phyloP scores from a whole-genome alignment of 2,113 vertebrate genomes.

The Eptesicus fuscus region DNA sequence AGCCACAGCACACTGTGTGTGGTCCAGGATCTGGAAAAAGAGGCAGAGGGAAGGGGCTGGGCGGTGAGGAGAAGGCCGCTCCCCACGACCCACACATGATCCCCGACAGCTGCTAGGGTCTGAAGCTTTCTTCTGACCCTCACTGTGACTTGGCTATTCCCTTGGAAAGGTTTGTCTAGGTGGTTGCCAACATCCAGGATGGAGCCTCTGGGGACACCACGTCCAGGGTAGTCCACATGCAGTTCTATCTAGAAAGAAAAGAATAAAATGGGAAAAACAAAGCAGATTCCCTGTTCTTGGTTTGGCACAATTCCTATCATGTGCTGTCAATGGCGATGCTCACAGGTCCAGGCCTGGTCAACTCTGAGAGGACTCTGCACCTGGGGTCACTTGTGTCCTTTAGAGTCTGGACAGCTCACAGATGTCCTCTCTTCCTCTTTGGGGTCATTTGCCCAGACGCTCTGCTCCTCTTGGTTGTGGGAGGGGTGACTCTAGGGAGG shows the following conservation, averaged over 20 bases:
- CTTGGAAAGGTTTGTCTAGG: neutral
- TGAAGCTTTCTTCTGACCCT: neutral
- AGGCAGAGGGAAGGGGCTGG: accelerated
- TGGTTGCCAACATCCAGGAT: neutral
- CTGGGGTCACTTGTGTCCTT: neutral
- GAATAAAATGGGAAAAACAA: neutral
- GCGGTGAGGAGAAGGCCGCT: neutral
- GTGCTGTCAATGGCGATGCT: neutral
- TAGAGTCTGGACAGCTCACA: neutral
- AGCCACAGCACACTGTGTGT: neutral
- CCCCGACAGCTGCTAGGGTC: neutral
- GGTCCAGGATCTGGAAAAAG: neutral
- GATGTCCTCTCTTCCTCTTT: neutral
- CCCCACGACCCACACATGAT: neutral
- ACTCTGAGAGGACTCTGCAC: neutral
- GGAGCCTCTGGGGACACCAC: neutral
- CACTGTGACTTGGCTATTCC: neutral
- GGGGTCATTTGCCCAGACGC: no score
- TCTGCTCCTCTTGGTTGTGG: neutral
- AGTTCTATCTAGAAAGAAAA: neutral
- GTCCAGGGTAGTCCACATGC: neutral
- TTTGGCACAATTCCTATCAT: neutral
- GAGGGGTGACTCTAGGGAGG: neutral
- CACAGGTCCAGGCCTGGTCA: neutral
- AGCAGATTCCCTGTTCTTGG: neutral